Evolutionary conservation across 2,888 invertebrate species (phyloP).

Genomic region (Leucophora obtusa): DNA sequence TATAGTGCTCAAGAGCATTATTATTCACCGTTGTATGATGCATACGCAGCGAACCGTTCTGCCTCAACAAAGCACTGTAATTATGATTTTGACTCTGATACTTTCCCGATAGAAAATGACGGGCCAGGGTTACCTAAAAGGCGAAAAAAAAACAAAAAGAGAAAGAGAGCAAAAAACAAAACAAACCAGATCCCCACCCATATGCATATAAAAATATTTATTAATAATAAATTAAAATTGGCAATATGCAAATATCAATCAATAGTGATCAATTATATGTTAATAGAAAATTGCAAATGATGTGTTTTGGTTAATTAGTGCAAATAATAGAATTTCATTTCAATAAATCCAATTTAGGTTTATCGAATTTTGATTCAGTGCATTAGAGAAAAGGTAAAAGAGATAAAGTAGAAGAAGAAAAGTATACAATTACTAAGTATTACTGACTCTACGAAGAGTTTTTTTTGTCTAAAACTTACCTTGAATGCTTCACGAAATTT

Average conservation of each 20-base stretch:
- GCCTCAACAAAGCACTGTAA: constrained; percentile 76
- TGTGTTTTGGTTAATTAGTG: not conserved
- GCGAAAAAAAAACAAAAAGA: not conserved
- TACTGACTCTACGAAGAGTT: not conserved
- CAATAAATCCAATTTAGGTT: not conserved
- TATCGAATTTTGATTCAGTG: constrained; percentile 6
- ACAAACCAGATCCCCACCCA: not conserved
- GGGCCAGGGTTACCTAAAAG: constrained; percentile 75
- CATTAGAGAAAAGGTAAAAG: not conserved
- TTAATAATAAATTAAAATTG: not conserved
- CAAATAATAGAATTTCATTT: not conserved
- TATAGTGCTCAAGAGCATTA: constrained; percentile 75
- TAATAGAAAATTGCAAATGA: constrained; percentile 11
- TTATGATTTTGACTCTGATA: constrained; percentile 75
- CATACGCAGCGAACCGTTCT: constrained; percentile 76
- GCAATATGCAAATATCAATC: not conserved
- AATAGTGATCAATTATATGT: not conserved
- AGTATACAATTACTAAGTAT: not conserved
- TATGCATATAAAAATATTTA: constrained; percentile 15
- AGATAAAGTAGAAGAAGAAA: constrained; percentile 11
- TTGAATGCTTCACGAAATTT: constrained; percentile 86
- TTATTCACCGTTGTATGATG: constrained; percentile 77
- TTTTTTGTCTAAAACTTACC: constrained; percentile 75
- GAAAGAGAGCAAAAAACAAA: constrained; percentile 14
- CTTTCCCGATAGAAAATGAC: constrained; percentile 75